These are phyloP conservation scores for Hemistola chrysoprasaria DNA, from an alignment of 2,888 invertebrate genomes.

Conservation along the genomic window DNA sequence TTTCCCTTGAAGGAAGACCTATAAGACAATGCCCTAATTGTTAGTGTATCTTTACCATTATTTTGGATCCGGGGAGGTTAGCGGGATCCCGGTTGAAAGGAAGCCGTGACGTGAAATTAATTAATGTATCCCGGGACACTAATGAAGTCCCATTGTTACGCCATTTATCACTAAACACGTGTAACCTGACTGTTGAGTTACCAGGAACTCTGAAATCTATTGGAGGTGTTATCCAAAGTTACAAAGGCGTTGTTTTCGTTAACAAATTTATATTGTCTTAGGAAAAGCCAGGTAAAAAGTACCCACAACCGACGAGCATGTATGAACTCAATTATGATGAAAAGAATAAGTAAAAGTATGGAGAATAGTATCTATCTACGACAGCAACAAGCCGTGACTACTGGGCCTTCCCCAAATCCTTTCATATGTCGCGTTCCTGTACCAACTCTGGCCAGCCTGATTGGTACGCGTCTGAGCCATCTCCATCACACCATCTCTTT, in stretches of 20 bases:
- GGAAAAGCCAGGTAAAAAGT: no score
- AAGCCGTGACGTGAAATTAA: slow-evolving; percentile 52
- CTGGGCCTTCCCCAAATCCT: no score
- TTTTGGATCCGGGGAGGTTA: slow-evolving; percentile 13
- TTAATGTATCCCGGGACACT: slow-evolving; percentile 55
- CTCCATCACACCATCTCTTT: no score
- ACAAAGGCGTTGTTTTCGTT: background rate
- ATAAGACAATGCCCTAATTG: slow-evolving; percentile 13
- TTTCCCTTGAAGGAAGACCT: slow-evolving; percentile 9
- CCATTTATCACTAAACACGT: slow-evolving; percentile 63
- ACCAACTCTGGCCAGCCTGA: no score
- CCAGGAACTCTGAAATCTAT: background rate
- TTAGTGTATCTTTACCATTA: background rate
- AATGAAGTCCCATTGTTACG: slow-evolving; percentile 66
- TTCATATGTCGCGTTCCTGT: no score
- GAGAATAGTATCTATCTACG: no score
- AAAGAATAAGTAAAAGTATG: no score
- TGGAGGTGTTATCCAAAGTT: slow-evolving; percentile 11
- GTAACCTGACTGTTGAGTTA: slow-evolving; percentile 39
- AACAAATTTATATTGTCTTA: no score
- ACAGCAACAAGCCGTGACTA: no score
- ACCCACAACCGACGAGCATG: no score
- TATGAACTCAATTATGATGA: no score
- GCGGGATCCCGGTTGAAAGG: slow-evolving; percentile 7
- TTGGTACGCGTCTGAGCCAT: no score